phyloP scores from a whole-genome alignment of 2,113 vertebrate species.

The Lipotes vexillifer region DNA sequence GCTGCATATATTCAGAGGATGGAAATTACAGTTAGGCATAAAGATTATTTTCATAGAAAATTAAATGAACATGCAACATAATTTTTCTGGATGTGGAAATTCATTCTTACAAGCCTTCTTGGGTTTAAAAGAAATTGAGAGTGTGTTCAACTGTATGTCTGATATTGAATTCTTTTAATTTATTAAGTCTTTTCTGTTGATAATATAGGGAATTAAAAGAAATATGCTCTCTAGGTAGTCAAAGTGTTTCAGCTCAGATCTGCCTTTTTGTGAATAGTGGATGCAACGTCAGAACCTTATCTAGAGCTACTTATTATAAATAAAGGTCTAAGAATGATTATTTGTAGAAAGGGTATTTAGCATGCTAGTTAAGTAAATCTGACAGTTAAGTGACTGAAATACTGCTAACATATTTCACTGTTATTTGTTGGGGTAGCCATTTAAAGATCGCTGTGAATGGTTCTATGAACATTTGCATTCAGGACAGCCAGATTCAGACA shows the following conservation, averaged over 20 bases:
- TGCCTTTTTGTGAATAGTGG: constrained; percentile 23
- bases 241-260: not conserved
- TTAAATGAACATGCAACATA: constrained; percentile 15
- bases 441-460: constrained; percentile 99
- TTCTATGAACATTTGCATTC: constrained; percentile 97
- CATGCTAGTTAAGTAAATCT: not conserved
- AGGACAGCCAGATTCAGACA: constrained; percentile 93
- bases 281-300: constrained; percentile 38
- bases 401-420: constrained; percentile 25
- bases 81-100: constrained; percentile 35
- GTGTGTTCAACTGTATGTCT: not conserved
- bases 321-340: not conserved
- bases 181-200: constrained; percentile 22
- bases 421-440: constrained; percentile 84
- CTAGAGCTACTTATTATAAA: not conserved
- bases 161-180: not conserved
- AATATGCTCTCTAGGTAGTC: not conserved
- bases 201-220: constrained; percentile 31
- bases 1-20: not conserved
- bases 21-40: not conserved
- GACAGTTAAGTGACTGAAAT: constrained; percentile 10
- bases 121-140: constrained; percentile 41
- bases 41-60: constrained; percentile 30
- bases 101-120: constrained; percentile 24
- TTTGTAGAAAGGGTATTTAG: constrained; percentile 13